A percentile compares a stretch with the other conserved stretches of the same genome.
Evolutionary conservation across 2,797 vertebrate genomes (phyloP).

Genomic region (Nothura maculosa): DNA sequence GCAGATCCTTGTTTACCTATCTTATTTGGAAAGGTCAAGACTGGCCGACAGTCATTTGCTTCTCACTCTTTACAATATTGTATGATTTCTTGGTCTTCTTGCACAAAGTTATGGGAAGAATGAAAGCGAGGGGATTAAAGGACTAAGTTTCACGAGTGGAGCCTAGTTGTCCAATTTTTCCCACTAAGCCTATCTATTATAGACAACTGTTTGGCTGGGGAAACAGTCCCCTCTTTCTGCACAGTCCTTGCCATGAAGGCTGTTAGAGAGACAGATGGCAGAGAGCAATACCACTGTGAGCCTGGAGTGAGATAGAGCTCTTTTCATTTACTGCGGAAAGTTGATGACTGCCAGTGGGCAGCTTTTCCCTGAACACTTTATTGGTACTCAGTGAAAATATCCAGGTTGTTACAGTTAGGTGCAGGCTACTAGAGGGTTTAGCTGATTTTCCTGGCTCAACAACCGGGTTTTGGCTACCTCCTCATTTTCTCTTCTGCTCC

Average conservation of each 20-base stretch:
- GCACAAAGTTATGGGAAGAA: background rate
- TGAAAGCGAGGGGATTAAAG: background rate
- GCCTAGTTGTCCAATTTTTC: background rate
- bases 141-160: background rate
- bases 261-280: background rate
- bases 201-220: background rate
- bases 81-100: background rate
- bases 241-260: background rate
- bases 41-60: background rate
- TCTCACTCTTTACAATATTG: background rate
- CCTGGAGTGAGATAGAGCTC: background rate
- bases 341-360: background rate
- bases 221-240: background rate
- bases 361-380: background rate
- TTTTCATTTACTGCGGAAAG: slow-evolving; percentile 1
- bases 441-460: background rate
- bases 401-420: background rate
- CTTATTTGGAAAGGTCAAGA: background rate
- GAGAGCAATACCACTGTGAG: background rate
- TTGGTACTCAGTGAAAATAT: background rate
- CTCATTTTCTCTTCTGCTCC: background rate
- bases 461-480: background rate
- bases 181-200: background rate
- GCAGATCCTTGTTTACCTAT: background rate
- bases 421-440: background rate